Evolutionary conservation across 2,797 vertebrate species (phyloP), one percentile per base, ranked within the genome.

Genomic region (Toxotes lorentzi): DNA sequence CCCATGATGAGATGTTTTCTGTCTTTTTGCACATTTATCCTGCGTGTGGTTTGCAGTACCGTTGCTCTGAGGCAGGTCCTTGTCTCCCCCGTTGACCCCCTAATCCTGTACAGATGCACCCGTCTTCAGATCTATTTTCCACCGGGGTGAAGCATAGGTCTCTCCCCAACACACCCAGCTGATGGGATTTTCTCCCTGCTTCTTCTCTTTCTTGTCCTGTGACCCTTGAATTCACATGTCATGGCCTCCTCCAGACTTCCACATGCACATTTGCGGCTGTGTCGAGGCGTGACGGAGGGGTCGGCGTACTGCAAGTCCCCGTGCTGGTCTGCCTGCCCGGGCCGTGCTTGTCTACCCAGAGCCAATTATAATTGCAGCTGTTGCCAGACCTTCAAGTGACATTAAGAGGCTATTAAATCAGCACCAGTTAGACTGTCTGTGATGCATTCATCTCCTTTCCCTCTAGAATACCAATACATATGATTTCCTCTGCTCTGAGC

Each of bases 351-450:
- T 75, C 82, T 62, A 69, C 30, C 68, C 63, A 43, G 58, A 86
- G 83, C 78, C 84, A 87, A 77, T 86, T 90, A 89, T 79, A 87
- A 70, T 70, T 13, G 24, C 86, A 86, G 81, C 90, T 90, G 88
- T 89, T 69, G 60, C 73, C 81, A 86, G 79, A 81, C 85, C 86
- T 84, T 90, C 73, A 81, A 84, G 72, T 88, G 85, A 88, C 86
- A 81, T 91, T 86, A 75, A 69, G 45, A 45, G 72, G 23, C 75
- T 40, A 48, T 85, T 84, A 81, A 73, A 84, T 88, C 81, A 77
- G 81, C 79, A 80, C 70, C 69, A 86, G 86, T 89, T 87, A 87
- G 71, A 38, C 30, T 35, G 65, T 78, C 79, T 81, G 70, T 77
- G 73, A 41, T 80, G 38, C 74, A 14, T 3, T 23, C 24, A 0